Evolutionary conservation across 2,113 vertebrate genomes (phyloP).

Genomic region (Nyctibius bracteatus): DNA sequence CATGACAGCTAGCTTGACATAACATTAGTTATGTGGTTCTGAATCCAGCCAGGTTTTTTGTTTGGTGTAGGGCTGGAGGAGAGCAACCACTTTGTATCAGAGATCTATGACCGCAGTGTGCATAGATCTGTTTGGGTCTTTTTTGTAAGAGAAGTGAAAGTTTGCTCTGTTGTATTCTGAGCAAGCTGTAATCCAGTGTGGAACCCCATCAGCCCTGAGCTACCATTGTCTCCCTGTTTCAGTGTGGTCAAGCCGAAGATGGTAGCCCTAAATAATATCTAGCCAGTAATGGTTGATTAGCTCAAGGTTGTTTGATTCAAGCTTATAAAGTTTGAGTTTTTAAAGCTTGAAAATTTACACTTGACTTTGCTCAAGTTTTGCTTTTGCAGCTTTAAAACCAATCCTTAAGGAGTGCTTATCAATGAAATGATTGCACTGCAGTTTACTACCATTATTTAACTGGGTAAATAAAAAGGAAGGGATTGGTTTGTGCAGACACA

Average conservation of each 20-base stretch:
- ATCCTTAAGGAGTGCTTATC: not conserved
- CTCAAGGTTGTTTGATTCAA: not conserved
- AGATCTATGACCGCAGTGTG: rapidly evolving
- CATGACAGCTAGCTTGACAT: not conserved
- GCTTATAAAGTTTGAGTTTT: not conserved
- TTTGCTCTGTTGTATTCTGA: not conserved
- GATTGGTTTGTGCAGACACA: slow-evolving; percentile 47
- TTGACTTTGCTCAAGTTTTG: not conserved
- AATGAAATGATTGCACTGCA: not conserved
- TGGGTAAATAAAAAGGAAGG: not conserved
- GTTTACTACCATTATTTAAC: not conserved
- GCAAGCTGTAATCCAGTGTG: not conserved
- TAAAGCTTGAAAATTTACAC: not conserved
- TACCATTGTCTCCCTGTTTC: rapidly evolving
- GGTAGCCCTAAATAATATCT: not conserved
- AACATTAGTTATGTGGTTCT: not conserved
- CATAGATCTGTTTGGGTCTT: not conserved
- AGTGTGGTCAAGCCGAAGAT: rapidly evolving
- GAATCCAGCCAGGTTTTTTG: not conserved
- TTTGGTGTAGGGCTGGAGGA: not conserved
- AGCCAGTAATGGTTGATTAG: not conserved
- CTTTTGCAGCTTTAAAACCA: not conserved
- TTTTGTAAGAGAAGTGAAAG: not conserved
- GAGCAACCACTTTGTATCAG: not conserved
- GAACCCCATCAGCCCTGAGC: rapidly evolving